Percentiles rank a stretch among this genome's conserved stretches.
These are phyloP conservation scores for Cephus rjabovi DNA, from an alignment of 2,888 invertebrate species.

Conservation along the genomic window DNA sequence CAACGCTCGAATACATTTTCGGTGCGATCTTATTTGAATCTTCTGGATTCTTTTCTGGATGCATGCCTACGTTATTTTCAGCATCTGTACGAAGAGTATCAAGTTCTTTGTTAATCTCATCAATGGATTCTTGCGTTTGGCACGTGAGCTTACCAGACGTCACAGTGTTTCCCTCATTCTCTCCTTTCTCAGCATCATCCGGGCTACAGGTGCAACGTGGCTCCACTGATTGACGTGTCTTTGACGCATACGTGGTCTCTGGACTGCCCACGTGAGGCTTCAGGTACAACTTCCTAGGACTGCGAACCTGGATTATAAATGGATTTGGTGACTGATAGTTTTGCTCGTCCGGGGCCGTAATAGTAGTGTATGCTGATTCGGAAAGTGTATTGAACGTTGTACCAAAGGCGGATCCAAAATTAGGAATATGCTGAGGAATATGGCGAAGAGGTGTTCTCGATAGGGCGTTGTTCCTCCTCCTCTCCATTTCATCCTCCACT, in stretches of 20 bases:
- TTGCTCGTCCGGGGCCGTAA: neutral
- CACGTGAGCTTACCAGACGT: neutral
- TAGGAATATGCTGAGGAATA: neutral
- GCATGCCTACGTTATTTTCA: neutral
- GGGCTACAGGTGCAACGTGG: neutral
- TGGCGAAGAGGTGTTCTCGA: constrained; percentile 18
- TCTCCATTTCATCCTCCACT: constrained; percentile 52
- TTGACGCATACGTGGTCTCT: constrained; percentile 39
- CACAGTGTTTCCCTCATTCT: neutral
- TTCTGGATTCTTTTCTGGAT: neutral
- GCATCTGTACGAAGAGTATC: constrained; percentile 9
- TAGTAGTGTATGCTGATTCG: neutral
- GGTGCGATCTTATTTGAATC: neutral
- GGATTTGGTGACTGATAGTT: constrained; percentile 51
- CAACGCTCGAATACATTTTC: too few species aligned
- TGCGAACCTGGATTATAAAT: constrained; percentile 40
- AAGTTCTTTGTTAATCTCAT: constrained; percentile 48
- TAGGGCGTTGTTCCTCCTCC: constrained; percentile 32
- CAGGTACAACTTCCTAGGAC: constrained; percentile 47
- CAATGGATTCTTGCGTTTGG: neutral
- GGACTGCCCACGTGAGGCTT: constrained; percentile 52
- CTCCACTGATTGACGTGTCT: neutral
- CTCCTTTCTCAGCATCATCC: neutral
- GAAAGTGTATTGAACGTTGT: constrained; percentile 15
- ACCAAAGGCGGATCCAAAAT: neutral